phyloP scores from a whole-genome alignment of 1,140 invertebrate species.

The Nomia melanderi region DNA sequence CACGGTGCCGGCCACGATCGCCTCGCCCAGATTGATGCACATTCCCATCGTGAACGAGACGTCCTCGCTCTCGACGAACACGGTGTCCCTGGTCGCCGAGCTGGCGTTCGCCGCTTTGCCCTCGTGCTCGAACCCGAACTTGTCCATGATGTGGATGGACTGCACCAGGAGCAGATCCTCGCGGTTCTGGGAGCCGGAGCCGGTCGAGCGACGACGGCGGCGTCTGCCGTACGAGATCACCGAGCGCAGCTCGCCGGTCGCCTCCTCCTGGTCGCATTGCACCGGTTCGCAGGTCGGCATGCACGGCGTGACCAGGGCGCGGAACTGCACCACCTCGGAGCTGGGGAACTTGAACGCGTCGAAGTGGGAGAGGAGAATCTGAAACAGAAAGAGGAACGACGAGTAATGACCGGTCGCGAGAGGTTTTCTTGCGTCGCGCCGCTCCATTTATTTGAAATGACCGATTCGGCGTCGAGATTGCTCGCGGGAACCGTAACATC shows the following conservation, averaged over 20 bases:
- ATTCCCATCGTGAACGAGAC: constrained; percentile 81
- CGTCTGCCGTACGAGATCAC: constrained; percentile 91
- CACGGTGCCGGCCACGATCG: constrained; percentile 90
- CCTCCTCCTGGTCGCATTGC: constrained; percentile 90
- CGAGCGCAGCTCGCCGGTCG: constrained; percentile 89
- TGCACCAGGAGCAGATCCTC: constrained; percentile 94
- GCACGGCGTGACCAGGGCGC: constrained; percentile 95
- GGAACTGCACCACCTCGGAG: constrained; percentile 96
- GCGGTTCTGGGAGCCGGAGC: constrained; percentile 80
- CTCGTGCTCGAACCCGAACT: constrained; percentile 89
- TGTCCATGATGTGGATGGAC: constrained; percentile 95
- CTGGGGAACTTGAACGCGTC: constrained; percentile 98
- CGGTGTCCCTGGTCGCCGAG: constrained; percentile 75
- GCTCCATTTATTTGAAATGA: too few species aligned
- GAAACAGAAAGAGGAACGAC: constrained; percentile 57
- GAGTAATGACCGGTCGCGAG: too few species aligned
- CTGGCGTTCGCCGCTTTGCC: constrained; percentile 72
- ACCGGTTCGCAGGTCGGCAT: constrained; percentile 95
- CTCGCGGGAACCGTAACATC: neutral
- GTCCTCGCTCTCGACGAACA: constrained; percentile 83
- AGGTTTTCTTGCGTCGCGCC: too few species aligned
- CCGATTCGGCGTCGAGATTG: too few species aligned
- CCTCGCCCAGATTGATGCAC: constrained; percentile 89
- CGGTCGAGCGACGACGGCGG: constrained; percentile 81
- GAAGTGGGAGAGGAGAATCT: constrained; percentile 94